Percentiles rank a stretch among this genome's conserved stretches.
Conservation (phyloP, 2,797 vertebrate genomes). For the Monodelphis domestica region DNA sequence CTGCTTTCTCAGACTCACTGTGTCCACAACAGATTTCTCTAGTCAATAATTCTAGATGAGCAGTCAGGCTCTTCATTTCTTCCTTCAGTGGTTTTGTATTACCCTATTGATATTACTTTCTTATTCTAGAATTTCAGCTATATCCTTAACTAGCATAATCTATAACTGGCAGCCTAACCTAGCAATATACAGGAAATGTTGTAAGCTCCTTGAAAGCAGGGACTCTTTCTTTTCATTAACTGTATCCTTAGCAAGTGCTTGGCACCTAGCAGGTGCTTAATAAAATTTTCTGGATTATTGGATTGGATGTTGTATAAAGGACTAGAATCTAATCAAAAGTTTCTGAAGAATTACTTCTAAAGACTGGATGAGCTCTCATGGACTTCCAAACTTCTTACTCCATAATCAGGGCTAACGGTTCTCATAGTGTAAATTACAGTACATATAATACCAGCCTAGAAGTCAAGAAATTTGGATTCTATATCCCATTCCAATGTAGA, state of each 20-base stretch:
- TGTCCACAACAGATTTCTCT: background rate
- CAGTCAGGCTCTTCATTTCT: background rate
- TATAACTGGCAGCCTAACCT: conserved; percentile 46
- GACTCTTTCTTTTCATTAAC: background rate
- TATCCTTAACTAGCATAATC: conserved; percentile 29
- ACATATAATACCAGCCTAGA: conserved; percentile 16
- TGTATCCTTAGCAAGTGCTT: background rate
- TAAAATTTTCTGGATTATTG: background rate
- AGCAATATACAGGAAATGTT: conserved; percentile 56
- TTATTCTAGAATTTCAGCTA: conserved; percentile 47
- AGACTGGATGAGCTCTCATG: background rate
- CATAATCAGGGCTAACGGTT: conserved; percentile 32
- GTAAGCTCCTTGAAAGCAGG: background rate
- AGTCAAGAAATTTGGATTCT: conserved; percentile 62
- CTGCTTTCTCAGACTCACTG: background rate
- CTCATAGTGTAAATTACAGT: conserved; percentile 25
- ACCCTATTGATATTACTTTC: background rate
- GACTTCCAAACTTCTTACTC: background rate
- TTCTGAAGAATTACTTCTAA: background rate
- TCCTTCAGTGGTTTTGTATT: conserved; percentile 30
- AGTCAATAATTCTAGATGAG: background rate
- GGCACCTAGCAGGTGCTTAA: background rate
- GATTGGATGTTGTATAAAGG: background rate
- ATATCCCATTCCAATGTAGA: conserved; percentile 47
- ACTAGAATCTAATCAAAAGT: conserved; percentile 4